Base-by-base conservation (phyloP, 2,888 invertebrate genomes). In the Creontiades dilutus region DNA sequence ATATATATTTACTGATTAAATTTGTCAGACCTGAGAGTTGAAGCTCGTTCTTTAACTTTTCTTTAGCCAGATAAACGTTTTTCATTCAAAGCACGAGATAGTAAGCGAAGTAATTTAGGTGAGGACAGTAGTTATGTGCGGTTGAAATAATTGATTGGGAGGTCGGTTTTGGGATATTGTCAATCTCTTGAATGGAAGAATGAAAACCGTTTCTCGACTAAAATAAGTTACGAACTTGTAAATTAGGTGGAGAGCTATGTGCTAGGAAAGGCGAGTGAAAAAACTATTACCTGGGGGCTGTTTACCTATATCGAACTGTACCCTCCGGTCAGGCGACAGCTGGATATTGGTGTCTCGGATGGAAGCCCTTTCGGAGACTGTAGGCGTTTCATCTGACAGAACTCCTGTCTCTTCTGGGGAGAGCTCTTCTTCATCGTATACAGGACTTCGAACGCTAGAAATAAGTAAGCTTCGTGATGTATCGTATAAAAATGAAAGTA, bases 351-450 rank as follows among this genome's bases (percentile, higher is more conserved):
- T 93, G 89, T 94, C 94, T 84, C 93, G 93, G 76, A 90, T 91
- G 12, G 94, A 93, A 23, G 92, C 91, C 88, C 94, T 93, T 91
- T 94, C 93, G 0, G 94, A 94, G 89, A 94, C 82, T 7, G 89
- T 85, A 93, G 90, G 90, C 19, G 90, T 52, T 81, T 90, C 90
- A 37, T 91, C 91, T 28, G 91, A 91, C 13, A 90, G 82, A 14
- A 91, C 89, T 16, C 78, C 78, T 0, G 87, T 19, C 13, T 91
- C 91, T 85, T 91, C 92, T 3, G 90, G 78, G 13, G 90, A 90
- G 19, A 86, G 89, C 46, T 91, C 91, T 23, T 90, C 90, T 23
- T 86, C 87, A 61, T 55, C 76, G 78, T 57, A 68, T 12, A 86
- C 82, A 27, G 85, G 84, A 52, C 87, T 87, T 19, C 37, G 85